Conservation (phyloP, 2,888 invertebrate species). For the Lasiommata megera region DNA sequence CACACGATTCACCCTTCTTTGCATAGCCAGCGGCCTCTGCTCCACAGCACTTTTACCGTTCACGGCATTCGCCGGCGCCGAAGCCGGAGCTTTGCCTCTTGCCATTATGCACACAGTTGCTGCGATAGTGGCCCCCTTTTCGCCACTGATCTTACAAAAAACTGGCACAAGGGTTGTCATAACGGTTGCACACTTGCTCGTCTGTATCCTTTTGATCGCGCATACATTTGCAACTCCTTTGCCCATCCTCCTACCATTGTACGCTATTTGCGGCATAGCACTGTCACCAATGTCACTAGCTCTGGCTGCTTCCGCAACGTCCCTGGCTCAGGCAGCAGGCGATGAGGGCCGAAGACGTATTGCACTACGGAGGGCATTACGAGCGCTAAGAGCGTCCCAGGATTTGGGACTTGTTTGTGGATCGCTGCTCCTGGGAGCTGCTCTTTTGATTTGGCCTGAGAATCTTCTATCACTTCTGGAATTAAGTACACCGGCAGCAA, state of each 20-base stretch:
- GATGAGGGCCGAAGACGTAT: constrained; percentile 65
- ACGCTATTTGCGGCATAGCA: constrained; percentile 77
- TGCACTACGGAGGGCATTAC: constrained; percentile 61
- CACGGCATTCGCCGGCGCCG: constrained; percentile 73
- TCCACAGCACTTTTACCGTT: constrained; percentile 84
- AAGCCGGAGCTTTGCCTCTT: constrained; percentile 83
- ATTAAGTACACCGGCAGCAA: constrained; percentile 60
- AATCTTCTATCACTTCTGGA: constrained; percentile 64
- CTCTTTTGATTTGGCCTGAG: constrained; percentile 76
- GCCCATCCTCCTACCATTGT: constrained; percentile 59
- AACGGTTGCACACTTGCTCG: constrained; percentile 75
- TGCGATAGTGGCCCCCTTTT: constrained; percentile 77
- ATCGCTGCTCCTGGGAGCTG: constrained; percentile 62
- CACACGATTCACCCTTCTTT: constrained; percentile 75
- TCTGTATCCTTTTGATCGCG: constrained; percentile 82
- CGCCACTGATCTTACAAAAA: constrained; percentile 68
- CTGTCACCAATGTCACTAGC: constrained; percentile 82
- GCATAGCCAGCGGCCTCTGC: constrained; percentile 82
- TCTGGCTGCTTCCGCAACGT: constrained; percentile 80
- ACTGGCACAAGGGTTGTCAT: constrained; percentile 62
- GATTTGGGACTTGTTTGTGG: constrained; percentile 70
- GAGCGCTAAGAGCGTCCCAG: constrained; percentile 70
- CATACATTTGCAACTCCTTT: constrained; percentile 74
- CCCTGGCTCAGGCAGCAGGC: constrained; percentile 77
- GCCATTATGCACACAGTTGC: constrained; percentile 83